These are phyloP conservation scores for Tragelaphus strepsiceros DNA, from an alignment of 2,113 vertebrate species.

Conservation along the genomic window DNA sequence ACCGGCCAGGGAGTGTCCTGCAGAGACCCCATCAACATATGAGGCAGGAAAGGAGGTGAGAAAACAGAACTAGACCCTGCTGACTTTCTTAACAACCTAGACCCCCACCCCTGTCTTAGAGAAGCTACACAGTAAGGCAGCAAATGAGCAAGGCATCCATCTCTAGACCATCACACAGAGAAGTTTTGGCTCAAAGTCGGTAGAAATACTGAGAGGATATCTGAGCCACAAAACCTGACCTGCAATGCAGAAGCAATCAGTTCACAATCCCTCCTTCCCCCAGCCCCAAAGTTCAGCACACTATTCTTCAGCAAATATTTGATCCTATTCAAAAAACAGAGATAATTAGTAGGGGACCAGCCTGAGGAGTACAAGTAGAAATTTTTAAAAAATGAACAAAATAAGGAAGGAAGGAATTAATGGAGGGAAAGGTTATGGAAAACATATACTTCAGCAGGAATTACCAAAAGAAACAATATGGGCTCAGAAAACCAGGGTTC, in stretches of 20 bases:
- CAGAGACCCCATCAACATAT: background rate
- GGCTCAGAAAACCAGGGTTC: background rate
- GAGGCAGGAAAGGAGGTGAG: background rate
- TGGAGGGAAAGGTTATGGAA: background rate
- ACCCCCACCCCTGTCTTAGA: background rate
- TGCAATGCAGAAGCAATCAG: background rate
- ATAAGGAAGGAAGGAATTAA: background rate
- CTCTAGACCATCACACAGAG: background rate
- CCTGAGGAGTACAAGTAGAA: background rate
- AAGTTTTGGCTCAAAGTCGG: background rate
- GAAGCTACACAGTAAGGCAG: background rate
- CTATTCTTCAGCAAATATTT: background rate
- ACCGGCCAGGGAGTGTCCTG: background rate
- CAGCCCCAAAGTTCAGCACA: background rate
- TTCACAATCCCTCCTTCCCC: background rate
- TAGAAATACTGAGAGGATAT: background rate
- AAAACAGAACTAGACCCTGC: background rate
- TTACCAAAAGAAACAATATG: slow-evolving; percentile 1
- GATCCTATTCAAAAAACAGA: background rate
- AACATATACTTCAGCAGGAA: background rate
- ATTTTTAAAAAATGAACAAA: background rate
- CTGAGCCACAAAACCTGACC: background rate
- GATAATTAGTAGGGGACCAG: background rate
- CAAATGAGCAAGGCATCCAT: background rate
- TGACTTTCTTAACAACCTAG: background rate